Evolutionary conservation across 2,888 invertebrate genomes (phyloP).

Genomic region (Patella pellucida): DNA sequence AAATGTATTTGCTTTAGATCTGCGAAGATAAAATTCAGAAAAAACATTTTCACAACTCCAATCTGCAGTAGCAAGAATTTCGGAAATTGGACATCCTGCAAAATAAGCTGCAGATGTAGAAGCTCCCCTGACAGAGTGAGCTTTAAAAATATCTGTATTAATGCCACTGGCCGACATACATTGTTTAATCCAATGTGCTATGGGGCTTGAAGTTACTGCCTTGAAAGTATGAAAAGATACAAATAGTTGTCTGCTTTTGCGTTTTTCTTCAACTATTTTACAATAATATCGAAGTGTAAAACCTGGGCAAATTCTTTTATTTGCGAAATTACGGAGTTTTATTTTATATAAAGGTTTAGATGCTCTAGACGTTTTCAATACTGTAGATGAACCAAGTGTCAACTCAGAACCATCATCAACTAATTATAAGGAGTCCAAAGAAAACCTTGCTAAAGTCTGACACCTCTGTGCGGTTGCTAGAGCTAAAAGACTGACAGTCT

Average conservation of each 20-base stretch:
- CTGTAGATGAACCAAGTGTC: background rate
- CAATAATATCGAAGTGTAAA: background rate
- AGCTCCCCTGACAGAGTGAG: slow-evolving; percentile 19
- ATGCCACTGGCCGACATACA: background rate
- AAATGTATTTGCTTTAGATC: too few species aligned
- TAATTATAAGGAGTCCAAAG: background rate
- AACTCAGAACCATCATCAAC: background rate
- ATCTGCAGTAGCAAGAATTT: slow-evolving; percentile 18
- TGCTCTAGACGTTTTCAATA: background rate
- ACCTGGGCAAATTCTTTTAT: background rate
- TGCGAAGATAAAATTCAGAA: background rate
- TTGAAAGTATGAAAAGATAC: background rate
- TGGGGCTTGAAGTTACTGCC: background rate
- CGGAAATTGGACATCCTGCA: slow-evolving; percentile 9
- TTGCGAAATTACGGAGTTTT: background rate
- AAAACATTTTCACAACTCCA: slow-evolving; percentile 14
- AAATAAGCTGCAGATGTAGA: slow-evolving; percentile 15
- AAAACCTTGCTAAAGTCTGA: background rate
- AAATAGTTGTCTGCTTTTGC: background rate
- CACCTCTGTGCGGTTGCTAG: background rate
- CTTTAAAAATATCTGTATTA: slow-evolving; percentile 9
- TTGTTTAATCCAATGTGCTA: slow-evolving; percentile 17
- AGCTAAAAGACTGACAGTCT: background rate
- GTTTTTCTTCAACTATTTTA: background rate
- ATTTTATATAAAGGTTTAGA: background rate